phyloP scores from a whole-genome alignment of 2,797 vertebrate species.

The Coracias cyanogaster region DNA sequence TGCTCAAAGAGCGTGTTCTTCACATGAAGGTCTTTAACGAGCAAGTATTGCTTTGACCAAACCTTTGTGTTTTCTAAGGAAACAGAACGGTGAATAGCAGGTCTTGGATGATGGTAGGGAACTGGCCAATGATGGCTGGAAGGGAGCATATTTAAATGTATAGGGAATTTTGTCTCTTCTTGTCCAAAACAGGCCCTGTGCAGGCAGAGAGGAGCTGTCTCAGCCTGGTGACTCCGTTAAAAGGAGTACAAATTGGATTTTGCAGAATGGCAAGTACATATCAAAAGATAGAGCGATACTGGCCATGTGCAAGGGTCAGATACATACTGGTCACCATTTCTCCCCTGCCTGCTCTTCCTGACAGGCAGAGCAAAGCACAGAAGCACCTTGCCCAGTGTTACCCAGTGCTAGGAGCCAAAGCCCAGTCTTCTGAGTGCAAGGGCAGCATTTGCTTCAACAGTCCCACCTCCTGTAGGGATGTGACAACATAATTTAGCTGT shows the following conservation, averaged over 20 bases:
- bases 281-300: not conserved
- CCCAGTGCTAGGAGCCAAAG: not conserved
- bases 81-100: too few relatives aligned
- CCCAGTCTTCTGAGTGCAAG: not conserved
- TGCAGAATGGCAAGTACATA: not conserved
- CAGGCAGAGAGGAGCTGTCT: not conserved
- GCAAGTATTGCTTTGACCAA: not conserved
- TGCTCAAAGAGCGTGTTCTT: not conserved
- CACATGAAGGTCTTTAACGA: not conserved
- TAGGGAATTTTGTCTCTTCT: not conserved
- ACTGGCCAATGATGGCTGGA: fast-evolving
- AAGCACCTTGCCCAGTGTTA: not conserved
- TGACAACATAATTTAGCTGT: conserved; percentile 29
- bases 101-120: not conserved
- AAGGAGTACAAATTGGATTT: not conserved
- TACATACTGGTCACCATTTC: not conserved
- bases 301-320: not conserved
- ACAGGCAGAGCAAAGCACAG: not conserved
- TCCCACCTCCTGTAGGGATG: not conserved
- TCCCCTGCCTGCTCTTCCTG: not conserved
- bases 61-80: not conserved
- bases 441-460: not conserved
- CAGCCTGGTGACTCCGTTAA: not conserved
- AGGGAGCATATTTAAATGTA: not conserved
- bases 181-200: not conserved